Conservation (phyloP, 2,113 vertebrate genomes). For the Elachura formosa region DNA sequence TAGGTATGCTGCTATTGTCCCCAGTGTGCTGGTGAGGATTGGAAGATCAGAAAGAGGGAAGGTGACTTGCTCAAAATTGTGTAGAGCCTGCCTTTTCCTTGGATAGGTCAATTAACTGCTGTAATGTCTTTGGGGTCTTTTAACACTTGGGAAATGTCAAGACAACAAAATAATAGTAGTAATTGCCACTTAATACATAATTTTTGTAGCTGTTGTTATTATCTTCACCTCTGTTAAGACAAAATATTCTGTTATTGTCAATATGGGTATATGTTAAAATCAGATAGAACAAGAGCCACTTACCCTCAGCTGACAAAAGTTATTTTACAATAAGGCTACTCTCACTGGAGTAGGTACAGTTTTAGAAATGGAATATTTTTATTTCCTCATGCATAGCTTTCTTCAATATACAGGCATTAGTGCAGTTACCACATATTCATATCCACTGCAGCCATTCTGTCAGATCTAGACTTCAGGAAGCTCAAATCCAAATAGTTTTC, state of each 20-base stretch:
- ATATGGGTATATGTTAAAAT: background rate
- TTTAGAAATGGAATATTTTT: background rate
- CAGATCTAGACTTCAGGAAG: constrained; percentile 72
- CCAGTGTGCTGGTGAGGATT: background rate
- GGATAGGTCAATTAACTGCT: background rate
- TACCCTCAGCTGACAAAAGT: background rate
- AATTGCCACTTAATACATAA: background rate
- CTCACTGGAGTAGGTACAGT: background rate
- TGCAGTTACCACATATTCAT: constrained; percentile 27
- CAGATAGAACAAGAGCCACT: background rate
- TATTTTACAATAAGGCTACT: background rate
- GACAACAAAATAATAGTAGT: background rate
- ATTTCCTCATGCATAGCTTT: constrained; percentile 6
- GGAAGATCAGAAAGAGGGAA: background rate
- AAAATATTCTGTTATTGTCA: background rate
- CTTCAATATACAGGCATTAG: constrained; percentile 11
- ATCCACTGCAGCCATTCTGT: constrained; percentile 31
- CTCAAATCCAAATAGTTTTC: constrained; percentile 83
- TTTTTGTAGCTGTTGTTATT: background rate
- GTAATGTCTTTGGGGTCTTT: background rate
- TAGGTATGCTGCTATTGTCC: background rate
- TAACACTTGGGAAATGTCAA: background rate
- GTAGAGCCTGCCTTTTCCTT: background rate
- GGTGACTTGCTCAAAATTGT: background rate
- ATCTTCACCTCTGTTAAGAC: background rate